A percentile compares a stretch with the other conserved stretches of the same genome.
phyloP scores from a whole-genome alignment of 2,797 vertebrate genomes.

The Miichthys miiuy region DNA sequence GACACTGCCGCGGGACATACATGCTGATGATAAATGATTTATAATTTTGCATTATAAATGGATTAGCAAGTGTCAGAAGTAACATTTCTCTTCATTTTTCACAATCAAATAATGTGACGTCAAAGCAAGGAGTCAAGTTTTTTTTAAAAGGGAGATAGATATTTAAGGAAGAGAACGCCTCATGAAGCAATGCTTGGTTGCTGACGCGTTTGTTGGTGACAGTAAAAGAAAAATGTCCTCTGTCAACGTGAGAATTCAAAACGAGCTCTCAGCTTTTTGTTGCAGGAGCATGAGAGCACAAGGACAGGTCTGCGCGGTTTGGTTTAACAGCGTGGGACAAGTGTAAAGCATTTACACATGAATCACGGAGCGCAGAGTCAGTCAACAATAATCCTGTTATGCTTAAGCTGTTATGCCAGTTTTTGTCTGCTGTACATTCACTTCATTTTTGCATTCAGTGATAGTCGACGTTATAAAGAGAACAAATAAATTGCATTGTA shows the following conservation, averaged over 20 bases:
- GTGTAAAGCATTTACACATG: constrained; percentile 26
- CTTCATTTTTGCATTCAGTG: not conserved
- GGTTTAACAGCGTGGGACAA: constrained; percentile 29
- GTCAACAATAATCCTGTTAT: constrained; percentile 37
- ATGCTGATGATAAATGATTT: constrained; percentile 64
- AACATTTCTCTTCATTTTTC: constrained; percentile 52
- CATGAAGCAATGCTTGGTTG: constrained; percentile 9
- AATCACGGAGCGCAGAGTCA: constrained; percentile 24
- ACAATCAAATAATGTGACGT: constrained; percentile 44
- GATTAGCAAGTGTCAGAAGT: constrained; percentile 54
- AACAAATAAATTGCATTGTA: not conserved
- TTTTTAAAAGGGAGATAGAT: constrained; percentile 19
- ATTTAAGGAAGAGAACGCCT: constrained; percentile 23
- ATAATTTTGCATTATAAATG: constrained; percentile 58
- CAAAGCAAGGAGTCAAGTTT: constrained; percentile 23
- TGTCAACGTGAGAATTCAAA: constrained; percentile 18
- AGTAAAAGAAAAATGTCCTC: constrained; percentile 22
- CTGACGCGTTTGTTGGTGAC: constrained; percentile 25
- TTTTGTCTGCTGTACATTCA: not conserved
- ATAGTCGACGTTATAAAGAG: not conserved
- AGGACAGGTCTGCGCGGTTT: constrained; percentile 1
- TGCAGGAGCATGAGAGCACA: not conserved
- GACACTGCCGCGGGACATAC: constrained; percentile 32
- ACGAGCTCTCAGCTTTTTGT: not conserved
- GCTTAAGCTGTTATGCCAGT: constrained; percentile 30